phyloP scores from a whole-genome alignment of 2,113 vertebrate species.

The Hyperopisus bebe region DNA sequence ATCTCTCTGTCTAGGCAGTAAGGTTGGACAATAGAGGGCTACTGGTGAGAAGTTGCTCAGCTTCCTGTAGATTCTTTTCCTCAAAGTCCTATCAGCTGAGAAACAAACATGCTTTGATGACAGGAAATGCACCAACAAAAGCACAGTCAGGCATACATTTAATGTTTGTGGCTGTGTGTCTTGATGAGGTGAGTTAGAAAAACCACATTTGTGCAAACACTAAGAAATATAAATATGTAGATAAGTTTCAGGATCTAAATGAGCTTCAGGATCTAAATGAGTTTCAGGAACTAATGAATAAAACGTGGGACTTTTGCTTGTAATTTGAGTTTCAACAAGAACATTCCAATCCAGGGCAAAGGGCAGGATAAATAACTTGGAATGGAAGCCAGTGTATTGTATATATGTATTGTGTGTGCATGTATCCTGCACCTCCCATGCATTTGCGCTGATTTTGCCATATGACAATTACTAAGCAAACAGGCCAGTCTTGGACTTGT shows the following conservation, averaged over 20 bases:
- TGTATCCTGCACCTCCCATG: background rate
- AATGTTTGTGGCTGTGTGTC: background rate
- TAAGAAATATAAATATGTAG: background rate
- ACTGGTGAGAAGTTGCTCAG: background rate
- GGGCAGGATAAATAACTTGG: background rate
- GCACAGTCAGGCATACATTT: background rate
- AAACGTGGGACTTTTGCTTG: background rate
- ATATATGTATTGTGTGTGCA: background rate
- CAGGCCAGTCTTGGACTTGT: background rate
- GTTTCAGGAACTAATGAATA: background rate
- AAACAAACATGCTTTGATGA: background rate
- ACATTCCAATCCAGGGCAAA: background rate
- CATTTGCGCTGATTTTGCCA: background rate
- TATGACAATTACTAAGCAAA: background rate
- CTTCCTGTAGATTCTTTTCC: background rate
- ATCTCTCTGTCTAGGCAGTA: background rate
- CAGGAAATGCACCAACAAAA: slow-evolving; percentile 1
- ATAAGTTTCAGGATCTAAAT: background rate
- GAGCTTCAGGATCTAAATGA: too few species aligned
- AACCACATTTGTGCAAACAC: background rate
- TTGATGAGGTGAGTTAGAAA: background rate
- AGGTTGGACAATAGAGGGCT: background rate
- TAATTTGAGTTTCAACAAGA: background rate
- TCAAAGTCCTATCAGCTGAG: background rate
- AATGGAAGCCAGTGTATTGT: background rate